phyloP scores from a whole-genome alignment of 2,888 invertebrate genomes.

The Leucoma salicis region DNA sequence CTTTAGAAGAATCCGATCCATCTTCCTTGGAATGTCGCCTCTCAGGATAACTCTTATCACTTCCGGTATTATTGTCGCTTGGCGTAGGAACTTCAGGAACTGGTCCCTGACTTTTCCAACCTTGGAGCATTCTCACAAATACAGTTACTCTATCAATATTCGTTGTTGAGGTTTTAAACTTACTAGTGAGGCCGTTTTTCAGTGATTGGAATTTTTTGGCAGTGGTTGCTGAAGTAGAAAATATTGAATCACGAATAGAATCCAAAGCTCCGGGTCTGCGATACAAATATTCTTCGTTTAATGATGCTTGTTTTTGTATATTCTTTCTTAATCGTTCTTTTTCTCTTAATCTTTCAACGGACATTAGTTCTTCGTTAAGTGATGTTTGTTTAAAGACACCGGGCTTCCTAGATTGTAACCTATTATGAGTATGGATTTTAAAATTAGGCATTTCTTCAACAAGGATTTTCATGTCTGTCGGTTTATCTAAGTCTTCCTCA shows the following conservation, averaged over 20 bases:
- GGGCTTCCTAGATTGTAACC: slow-evolving; percentile 74
- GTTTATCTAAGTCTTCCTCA: slow-evolving; percentile 84
- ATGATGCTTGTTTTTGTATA: slow-evolving; percentile 93
- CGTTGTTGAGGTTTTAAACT: slow-evolving; percentile 91
- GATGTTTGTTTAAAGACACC: slow-evolving; percentile 91
- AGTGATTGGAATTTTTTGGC: slow-evolving; percentile 89
- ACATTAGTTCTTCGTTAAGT: slow-evolving; percentile 94
- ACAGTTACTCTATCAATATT: slow-evolving; percentile 92
- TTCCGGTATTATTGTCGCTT: slow-evolving; percentile 68
- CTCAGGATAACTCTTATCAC: slow-evolving; percentile 78
- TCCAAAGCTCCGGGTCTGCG: slow-evolving; percentile 85
- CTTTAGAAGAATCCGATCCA: slow-evolving; percentile 93
- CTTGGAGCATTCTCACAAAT: slow-evolving; percentile 92
- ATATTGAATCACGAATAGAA: slow-evolving; percentile 87
- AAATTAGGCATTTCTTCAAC: slow-evolving; percentile 86
- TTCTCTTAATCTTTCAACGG: slow-evolving; percentile 90
- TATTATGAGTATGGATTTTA: slow-evolving; percentile 73
- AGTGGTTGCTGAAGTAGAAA: slow-evolving; percentile 86
- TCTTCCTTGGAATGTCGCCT: slow-evolving; percentile 92
- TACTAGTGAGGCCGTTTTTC: slow-evolving; percentile 91
- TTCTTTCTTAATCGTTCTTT: slow-evolving; percentile 91
- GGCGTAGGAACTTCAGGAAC: slow-evolving; percentile 71
- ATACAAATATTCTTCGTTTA: slow-evolving; percentile 93
- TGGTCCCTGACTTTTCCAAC: slow-evolving; percentile 86
- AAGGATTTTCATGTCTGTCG: slow-evolving; percentile 86